These are phyloP conservation scores for Emydura subglobosa DNA, from an alignment of 2,113 vertebrate genomes.

Conservation along the genomic window DNA sequence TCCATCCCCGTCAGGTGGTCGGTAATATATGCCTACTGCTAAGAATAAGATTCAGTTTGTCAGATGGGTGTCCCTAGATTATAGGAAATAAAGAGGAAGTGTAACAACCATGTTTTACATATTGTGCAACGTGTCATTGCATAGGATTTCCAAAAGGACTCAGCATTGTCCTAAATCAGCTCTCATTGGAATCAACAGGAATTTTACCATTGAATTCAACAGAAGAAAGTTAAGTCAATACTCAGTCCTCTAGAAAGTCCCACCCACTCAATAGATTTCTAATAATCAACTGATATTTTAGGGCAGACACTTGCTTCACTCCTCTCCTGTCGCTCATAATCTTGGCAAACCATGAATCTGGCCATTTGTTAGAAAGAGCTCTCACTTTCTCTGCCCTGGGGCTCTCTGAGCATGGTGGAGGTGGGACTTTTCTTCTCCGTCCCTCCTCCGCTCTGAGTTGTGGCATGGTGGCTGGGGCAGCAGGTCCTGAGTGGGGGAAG, in stretches of 20 bases:
- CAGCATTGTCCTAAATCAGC: not conserved
- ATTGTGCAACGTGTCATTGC: not conserved
- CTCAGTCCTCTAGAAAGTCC: not conserved
- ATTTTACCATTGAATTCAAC: not conserved
- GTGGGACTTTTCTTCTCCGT: no score
- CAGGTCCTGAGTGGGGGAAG: not conserved
- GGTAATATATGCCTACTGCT: no score
- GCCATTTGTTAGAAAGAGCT: not conserved
- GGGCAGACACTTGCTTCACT: not conserved
- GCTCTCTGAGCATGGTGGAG: no score
- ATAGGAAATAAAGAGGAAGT: not conserved
- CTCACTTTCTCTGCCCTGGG: no score
- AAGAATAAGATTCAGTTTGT: not conserved
- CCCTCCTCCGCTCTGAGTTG: no score
- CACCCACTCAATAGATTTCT: not conserved
- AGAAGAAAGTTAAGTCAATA: not conserved
- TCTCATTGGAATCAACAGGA: not conserved
- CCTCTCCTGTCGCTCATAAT: not conserved
- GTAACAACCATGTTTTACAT: not conserved
- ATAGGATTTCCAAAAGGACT: not conserved
- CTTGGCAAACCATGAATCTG: not conserved
- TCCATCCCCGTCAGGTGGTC: no score
- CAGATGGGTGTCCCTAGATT: not conserved
- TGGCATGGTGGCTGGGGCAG: not conserved
- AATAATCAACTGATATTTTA: not conserved